These are phyloP conservation scores for Engystomops pustulosus DNA, from an alignment of 2,113 vertebrate genomes.

Conservation along the genomic window DNA sequence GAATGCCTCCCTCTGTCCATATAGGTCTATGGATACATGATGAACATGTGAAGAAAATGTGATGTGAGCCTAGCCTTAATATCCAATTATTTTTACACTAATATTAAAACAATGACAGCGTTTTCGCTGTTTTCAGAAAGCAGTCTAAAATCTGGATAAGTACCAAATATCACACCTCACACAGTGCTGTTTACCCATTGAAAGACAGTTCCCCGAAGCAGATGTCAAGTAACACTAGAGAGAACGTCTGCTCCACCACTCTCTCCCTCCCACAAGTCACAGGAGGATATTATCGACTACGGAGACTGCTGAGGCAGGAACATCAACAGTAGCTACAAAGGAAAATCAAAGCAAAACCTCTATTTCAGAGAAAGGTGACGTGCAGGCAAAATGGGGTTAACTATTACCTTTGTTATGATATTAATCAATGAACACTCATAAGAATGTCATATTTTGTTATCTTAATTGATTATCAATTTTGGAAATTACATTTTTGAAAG, in stretches of 20 bases:
- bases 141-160: background rate
- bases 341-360: slow-evolving; percentile 2
- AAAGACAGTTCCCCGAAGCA: background rate
- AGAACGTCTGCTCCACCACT: slow-evolving; percentile 12
- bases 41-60: too few relatives aligned
- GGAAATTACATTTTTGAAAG: too few relatives aligned
- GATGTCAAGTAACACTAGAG: slow-evolving; percentile 32
- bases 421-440: too few relatives aligned
- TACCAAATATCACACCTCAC: background rate
- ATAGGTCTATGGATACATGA: too few relatives aligned
- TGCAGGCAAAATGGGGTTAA: background rate
- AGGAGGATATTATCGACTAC: background rate
- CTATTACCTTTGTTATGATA: background rate
- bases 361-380: background rate
- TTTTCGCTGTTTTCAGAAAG: too few relatives aligned
- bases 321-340: background rate
- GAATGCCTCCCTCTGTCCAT: too few relatives aligned
- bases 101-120: too few relatives aligned
- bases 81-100: too few relatives aligned
- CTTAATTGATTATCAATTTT: background rate
- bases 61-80: too few relatives aligned
- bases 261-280: slow-evolving; percentile 18
- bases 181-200: background rate
- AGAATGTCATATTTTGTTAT: too few relatives aligned
- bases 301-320: background rate